Evolutionary conservation across 2,113 vertebrate genomes (phyloP), one percentile per base, ranked within the genome.

Genomic region (Chionodraco myersi): DNA sequence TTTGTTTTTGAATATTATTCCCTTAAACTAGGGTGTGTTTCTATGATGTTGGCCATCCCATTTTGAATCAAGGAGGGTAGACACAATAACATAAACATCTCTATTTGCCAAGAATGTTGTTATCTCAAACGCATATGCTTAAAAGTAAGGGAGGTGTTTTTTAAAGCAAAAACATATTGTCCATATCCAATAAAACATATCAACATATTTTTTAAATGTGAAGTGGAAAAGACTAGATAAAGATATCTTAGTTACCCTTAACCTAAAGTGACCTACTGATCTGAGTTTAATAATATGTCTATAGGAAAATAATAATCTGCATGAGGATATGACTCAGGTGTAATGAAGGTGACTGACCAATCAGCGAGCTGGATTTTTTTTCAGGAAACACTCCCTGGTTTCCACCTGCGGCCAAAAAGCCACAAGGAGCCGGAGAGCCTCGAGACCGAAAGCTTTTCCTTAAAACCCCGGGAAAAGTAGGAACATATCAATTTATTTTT

Each of bases 361-460:
- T 85, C 82, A 84, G 81, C 62, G 73, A 11, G 49, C 77, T 71
- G 70, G 26, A 26, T 65, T 14, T 15, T 3, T 53, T 3, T 57
- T 47, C 86, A 77, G 86, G 88, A 83, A 77, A 54, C 75, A 13
- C 71, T 51, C 30, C 13, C n/a, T 5, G 63, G 3, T 45, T 0
- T 12, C 18, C 56, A 56, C 58, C 81, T 64, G 80, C 54, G 0
- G 36, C 23, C 4, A 3, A 56, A 15, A 36, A 58, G 23, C 48
- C 6, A 1, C 16, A 5, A n/a, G 26, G 18, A 65, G 6, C 41
- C 36, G 1, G 3, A 47, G 60, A 47, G 18, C 13, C 26, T 18
- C 4, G 13, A 1, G 23, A 3, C 23, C 0, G 41, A 47, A 49
- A 4, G 26, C 3, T 45, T 1, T 4, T 60, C n/a, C 6, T 0